A percentile compares a stretch with the other conserved stretches of the same genome.
Conservation (phyloP, 2,888 invertebrate genomes). For the Micoletzkya japonica region DNA sequence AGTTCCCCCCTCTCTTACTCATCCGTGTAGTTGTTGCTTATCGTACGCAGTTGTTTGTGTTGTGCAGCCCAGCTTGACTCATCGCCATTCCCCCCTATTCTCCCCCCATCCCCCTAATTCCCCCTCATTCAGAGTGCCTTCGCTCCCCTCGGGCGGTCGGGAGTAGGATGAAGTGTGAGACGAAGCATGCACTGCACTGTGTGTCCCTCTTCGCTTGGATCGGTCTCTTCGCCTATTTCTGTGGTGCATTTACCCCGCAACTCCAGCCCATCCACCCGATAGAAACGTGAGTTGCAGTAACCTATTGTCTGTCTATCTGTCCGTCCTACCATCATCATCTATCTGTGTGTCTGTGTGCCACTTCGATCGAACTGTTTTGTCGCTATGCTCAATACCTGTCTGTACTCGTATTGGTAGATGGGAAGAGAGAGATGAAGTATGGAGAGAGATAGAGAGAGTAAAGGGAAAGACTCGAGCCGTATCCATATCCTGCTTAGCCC, state of each 20-base stretch:
- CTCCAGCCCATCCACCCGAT: constrained; percentile 37
- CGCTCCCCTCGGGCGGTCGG: too few species aligned
- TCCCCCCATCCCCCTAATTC: too few species aligned
- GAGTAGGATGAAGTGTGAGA: constrained; percentile 49
- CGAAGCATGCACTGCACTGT: constrained; percentile 58
- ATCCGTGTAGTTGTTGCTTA: too few species aligned
- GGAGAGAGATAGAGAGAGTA: neutral
- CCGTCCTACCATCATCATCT: too few species aligned
- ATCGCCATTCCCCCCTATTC: too few species aligned
- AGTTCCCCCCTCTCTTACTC: neutral
- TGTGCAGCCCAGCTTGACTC: too few species aligned
- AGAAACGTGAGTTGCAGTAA: constrained; percentile 37
- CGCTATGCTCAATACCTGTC: constrained; percentile 23
- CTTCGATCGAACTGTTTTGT: too few species aligned
- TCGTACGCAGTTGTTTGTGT: too few species aligned
- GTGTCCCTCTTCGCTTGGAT: constrained; percentile 57
- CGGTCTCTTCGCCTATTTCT: constrained; percentile 54
- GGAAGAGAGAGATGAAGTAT: neutral
- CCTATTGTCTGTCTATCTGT: too few species aligned
- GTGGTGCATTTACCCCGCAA: constrained; percentile 49
- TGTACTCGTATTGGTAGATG: constrained; percentile 11
- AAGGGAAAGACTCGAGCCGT: neutral
- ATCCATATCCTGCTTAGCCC: neutral
- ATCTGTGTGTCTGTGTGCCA: too few species aligned
- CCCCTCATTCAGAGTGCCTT: too few species aligned